Conservation (phyloP, 2,113 vertebrate species). For the Panthera uncia region DNA sequence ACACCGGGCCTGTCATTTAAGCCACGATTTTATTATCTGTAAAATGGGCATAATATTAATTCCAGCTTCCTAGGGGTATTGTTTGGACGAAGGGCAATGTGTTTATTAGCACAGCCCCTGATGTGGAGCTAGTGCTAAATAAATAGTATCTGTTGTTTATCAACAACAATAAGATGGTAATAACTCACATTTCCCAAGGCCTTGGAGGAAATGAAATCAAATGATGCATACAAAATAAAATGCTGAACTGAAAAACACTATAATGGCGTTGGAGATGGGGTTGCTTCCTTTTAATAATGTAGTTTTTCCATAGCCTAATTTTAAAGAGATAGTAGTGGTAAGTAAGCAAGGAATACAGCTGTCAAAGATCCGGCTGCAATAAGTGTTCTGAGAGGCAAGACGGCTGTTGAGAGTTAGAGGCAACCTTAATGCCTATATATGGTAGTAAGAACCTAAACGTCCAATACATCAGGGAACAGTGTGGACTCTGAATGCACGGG, state of each 20-base stretch:
- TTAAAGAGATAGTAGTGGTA: conserved; percentile 1
- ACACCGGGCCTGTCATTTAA: not conserved
- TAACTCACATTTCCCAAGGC: conserved; percentile 34
- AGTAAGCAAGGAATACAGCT: not conserved
- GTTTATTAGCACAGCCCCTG: not conserved
- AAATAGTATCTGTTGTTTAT: conserved; percentile 39
- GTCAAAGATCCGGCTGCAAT: not conserved
- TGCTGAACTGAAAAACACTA: conserved; percentile 26
- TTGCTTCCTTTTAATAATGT: not conserved
- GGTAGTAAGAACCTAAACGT: conserved; percentile 37
- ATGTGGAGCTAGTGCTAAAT: conserved; percentile 26
- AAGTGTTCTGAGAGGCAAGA: conserved; percentile 38
- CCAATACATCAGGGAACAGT: conserved; percentile 1
- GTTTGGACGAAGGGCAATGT: not conserved
- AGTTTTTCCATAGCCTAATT: not conserved
- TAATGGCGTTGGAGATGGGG: not conserved
- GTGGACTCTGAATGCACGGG: not conserved
- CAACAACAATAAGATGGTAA: conserved; percentile 37
- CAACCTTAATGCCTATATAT: not conserved
- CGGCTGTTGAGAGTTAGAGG: not conserved
- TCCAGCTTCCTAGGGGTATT: not conserved
- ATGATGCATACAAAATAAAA: not conserved
- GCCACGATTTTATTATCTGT: not conserved
- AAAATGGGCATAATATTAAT: conserved; percentile 44
- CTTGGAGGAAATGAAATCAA: conserved; percentile 51